Base-by-base conservation (phyloP, 1,140 invertebrate species). In the Dendrolimus punctatus region DNA sequence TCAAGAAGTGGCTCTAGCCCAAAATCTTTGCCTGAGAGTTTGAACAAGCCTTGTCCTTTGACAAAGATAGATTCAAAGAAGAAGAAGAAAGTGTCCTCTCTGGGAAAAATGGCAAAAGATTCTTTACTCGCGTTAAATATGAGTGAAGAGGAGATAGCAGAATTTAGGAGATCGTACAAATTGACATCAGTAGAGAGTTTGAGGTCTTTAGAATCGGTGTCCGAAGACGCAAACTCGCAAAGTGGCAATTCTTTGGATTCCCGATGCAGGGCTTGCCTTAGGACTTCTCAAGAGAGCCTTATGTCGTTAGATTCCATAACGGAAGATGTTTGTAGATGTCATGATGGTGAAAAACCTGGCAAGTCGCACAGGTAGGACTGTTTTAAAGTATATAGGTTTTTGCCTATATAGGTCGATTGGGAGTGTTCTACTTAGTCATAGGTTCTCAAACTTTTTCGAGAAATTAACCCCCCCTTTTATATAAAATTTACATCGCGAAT, bases 261-360 rank as follows among this genome's bases (percentile, higher is more conserved):
- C 0, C 69, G 83, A 62, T 86, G 83, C 39, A 71, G 78, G n/a
- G 61, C 76, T 0, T 87, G 84, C 43, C 54, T 85, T 5, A 62
- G 85, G 10, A 76, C 75, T 0, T 87, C 83, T 0, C 85, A 87
- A 53, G 86, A 88, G 45, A 87, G 85, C 56, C 60, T 88, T 0
- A 84, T 87, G 69, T 88, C 86, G 2, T 45, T 88, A 7, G 85
- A 86, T 43, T 87, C 85, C 0, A 87, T 88, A 6, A 83, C 71
- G 0, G 86, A 88, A 51, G 83, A 86, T 54, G 23, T 23, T 23
- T 83, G 81, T 48, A 60, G 67, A 47, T 83, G 83, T 40, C 51
- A 64, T 5, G 75, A 79, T 1, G 76, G 76, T 1, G 81, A 80
- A 8, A 76, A 73, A 47, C 62, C n/a, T 36, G 57, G 42, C n/a